Conservation (phyloP, 2,797 vertebrate species). For the Mormyrus proboscirostris region DNA sequence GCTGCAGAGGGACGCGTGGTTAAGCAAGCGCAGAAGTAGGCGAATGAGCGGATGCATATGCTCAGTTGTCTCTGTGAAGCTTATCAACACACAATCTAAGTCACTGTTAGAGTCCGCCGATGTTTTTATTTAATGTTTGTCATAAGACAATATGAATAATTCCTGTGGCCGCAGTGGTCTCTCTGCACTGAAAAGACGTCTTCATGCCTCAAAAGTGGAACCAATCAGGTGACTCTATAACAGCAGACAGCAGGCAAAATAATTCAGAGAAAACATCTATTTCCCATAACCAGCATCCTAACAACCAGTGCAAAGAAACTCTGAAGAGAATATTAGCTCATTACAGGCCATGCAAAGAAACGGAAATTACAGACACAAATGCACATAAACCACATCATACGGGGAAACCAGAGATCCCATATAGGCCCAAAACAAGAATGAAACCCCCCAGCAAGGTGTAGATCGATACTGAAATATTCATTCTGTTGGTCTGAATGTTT, state of each 20-base stretch:
- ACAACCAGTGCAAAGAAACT: neutral
- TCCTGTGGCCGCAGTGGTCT: neutral
- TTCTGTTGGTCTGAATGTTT: neutral
- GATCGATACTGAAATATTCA: neutral
- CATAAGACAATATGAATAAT: neutral
- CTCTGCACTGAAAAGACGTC: neutral
- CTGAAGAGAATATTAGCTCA: neutral
- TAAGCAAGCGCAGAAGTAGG: neutral
- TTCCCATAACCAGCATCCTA: neutral
- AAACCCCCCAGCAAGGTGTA: neutral
- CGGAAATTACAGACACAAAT: neutral
- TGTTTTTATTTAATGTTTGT: neutral
- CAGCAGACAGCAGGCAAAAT: neutral
- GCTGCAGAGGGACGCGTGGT: neutral
- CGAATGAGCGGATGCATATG: neutral
- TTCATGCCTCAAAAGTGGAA: neutral
- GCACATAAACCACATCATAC: neutral
- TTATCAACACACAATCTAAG: neutral
- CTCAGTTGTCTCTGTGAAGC: neutral
- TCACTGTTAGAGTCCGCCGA: neutral
- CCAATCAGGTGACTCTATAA: neutral
- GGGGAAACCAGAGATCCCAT: neutral
- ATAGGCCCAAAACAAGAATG: neutral
- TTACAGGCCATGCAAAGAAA: neutral
- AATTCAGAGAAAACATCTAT: neutral